Base-by-base conservation (phyloP, 2,888 invertebrate genomes). In the Drosophila ochracea region DNA sequence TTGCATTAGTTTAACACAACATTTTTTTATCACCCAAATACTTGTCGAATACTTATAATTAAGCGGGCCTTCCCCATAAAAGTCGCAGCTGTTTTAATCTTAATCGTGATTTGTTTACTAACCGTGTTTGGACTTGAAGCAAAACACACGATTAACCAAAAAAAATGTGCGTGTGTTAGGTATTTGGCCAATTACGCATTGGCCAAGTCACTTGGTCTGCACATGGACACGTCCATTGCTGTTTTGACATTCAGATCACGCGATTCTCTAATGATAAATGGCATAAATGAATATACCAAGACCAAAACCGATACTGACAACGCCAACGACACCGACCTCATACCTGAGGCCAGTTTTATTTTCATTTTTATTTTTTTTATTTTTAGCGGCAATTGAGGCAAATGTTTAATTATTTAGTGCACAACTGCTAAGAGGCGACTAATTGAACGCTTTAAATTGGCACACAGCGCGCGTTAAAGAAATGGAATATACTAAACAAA, bases 191-290 rank as follows among this genome's bases (percentile, higher is more conserved):
- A 70, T 71, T 71, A 62, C 70, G 63, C 70, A 67, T 67, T 68
- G 67, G 50, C 50, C 57, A 75, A 71, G 59, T 67, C 61, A 73
- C 47, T 73, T 68, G 76, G 76, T 62, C 58, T 71, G 75, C 66
- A 75, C 67, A 71, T 68, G 65, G 58, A 73, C 78, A 78, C 68
- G 75, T 70, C 54, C 70, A 68, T 10, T 43, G 47, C 73, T 66
- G 55, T 69, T 83, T 83, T 77, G 70, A 67, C 73, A 83, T 86
- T 84, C 86, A 77, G 78, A 84, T 82, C 87, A 80, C 82, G 87
- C 61, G 60, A 49, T 59, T 66, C 63, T 71, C 84, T 77, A 83
- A 77, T 83, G 86, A 79, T 83, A 63, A 70, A 80, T 64, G 76
- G 74, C 78, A 78, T 80, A 81, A 78, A 78, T 71, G 73, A 76